A percentile compares a stretch with the other conserved stretches of the same genome.
Conservation (phyloP, 2,797 vertebrate genomes). For the Leptatherina wallacei region DNA sequence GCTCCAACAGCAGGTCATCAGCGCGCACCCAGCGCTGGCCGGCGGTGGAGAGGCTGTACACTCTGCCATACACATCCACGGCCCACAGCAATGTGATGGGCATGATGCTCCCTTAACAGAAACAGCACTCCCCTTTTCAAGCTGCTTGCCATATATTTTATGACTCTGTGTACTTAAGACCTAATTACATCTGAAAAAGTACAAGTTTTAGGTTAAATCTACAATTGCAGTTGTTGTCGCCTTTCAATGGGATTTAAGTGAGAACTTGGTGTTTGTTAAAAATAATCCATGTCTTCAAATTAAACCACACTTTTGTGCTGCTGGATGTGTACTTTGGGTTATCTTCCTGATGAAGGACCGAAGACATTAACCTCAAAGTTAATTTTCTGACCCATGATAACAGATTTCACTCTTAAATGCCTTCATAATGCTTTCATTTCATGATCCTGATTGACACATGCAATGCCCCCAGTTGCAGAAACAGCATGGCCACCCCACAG, state of each 20-base stretch:
- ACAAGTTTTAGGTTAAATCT: background rate
- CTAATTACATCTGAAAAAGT: background rate
- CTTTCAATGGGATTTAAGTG: background rate
- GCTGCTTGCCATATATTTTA: conserved; percentile 1
- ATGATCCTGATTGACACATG: too few relatives aligned
- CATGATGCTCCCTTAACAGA: conserved; percentile 79
- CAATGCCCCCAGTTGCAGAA: too few relatives aligned
- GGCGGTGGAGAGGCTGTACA: conserved; percentile 89
- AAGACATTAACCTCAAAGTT: background rate
- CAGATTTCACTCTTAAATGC: too few relatives aligned
- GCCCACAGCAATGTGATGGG: conserved; percentile 91
- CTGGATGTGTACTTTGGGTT: background rate
- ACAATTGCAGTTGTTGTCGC: background rate
- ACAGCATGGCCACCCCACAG: background rate
- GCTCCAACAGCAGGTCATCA: conserved; percentile 88
- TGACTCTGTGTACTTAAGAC: background rate
- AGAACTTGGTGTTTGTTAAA: background rate
- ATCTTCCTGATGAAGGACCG: too few relatives aligned
- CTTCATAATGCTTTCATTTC: too few relatives aligned
- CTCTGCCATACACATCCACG: conserved; percentile 93
- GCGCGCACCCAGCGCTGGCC: conserved; percentile 90
- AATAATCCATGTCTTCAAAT: background rate
- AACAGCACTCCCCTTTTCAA: background rate
- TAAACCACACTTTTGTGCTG: background rate
- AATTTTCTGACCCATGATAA: background rate